phyloP scores from a whole-genome alignment of 2,888 invertebrate species.

The Margaritifera margaritifera region DNA sequence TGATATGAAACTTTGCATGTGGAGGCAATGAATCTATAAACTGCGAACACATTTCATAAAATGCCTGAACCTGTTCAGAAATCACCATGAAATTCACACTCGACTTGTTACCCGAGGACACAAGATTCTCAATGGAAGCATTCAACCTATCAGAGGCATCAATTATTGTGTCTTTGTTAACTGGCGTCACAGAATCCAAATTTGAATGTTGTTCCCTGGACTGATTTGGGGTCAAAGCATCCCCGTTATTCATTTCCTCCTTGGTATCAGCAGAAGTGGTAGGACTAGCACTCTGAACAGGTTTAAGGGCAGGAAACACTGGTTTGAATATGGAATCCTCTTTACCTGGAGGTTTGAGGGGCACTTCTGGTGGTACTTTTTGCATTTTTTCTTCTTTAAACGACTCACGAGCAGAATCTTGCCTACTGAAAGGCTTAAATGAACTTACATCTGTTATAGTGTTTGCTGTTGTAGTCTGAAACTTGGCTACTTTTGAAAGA shows the following conservation, averaged over 20 bases:
- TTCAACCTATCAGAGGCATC: conserved; percentile 56
- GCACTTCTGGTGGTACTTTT: conserved; percentile 40
- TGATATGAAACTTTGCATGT: conserved; percentile 90
- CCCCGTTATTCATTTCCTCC: conserved; percentile 29
- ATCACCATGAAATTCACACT: conserved; percentile 84
- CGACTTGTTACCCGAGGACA: conserved; percentile 62
- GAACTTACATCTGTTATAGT: conserved; percentile 35
- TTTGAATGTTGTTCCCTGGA: conserved; percentile 14
- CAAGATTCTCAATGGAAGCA: conserved; percentile 60
- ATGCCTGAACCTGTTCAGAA: conserved; percentile 84
- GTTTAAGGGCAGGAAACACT: conserved; percentile 46
- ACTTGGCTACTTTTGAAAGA: conserved; percentile 53
- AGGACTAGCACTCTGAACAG: conserved; percentile 21
- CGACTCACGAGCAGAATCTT: conserved; percentile 42
- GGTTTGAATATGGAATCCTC: conserved; percentile 50
- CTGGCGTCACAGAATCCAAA: conserved; percentile 38
- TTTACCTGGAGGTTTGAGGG: conserved; percentile 42
- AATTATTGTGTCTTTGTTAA: conserved; percentile 56
- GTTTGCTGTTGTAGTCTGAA: conserved; percentile 44
- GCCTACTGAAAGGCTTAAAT: conserved; percentile 44
- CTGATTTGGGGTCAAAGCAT: conserved; percentile 17
- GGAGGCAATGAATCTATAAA: conserved; percentile 89
- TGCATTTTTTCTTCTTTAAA: conserved; percentile 38
- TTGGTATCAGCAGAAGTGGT: conserved; percentile 27
- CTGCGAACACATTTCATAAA: conserved; percentile 87